Conservation (phyloP, 2,888 invertebrate species). For the Eristalinus aeneus region DNA sequence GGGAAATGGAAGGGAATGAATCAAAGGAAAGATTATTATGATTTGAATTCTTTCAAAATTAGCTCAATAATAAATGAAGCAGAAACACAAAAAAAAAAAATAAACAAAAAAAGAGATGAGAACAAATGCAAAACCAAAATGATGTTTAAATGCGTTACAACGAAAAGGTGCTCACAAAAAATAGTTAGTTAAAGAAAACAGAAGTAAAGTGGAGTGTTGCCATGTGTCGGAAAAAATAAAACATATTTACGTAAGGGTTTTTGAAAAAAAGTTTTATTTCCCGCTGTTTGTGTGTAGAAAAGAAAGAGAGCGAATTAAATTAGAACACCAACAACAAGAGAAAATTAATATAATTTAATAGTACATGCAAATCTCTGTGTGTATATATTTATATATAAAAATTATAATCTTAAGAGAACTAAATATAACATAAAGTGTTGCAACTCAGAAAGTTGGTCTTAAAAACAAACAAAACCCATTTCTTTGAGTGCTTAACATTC, state of each 20-base stretch:
- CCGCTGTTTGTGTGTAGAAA: slow-evolving; percentile 13
- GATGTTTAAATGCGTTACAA: neutral
- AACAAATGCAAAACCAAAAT: neutral
- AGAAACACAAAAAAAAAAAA: neutral
- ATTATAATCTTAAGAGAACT: slow-evolving; percentile 22
- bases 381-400: slow-evolving; percentile 22
- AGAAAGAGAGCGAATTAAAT: slow-evolving; percentile 2
- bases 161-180: neutral
- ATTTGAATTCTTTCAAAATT: slow-evolving; percentile 10
- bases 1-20: slow-evolving; percentile 26
- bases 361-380: slow-evolving; percentile 12
- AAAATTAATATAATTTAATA: slow-evolving; percentile 25
- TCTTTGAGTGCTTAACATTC: neutral
- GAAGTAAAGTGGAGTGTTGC: neutral
- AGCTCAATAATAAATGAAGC: too few species aligned
- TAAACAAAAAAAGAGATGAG: neutral
- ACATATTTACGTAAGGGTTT: slow-evolving; percentile 37
- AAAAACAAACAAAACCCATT: slow-evolving; percentile 4
- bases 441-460: neutral
- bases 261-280: slow-evolving; percentile 56
- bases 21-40: slow-evolving; percentile 38
- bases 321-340: slow-evolving; percentile 2
- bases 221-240: slow-evolving; percentile 32
- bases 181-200: slow-evolving; percentile 3
- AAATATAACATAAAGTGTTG: slow-evolving; percentile 8